These are phyloP conservation scores for Neoniphon sammara DNA, from an alignment of 2,797 vertebrate species.

Conservation along the genomic window DNA sequence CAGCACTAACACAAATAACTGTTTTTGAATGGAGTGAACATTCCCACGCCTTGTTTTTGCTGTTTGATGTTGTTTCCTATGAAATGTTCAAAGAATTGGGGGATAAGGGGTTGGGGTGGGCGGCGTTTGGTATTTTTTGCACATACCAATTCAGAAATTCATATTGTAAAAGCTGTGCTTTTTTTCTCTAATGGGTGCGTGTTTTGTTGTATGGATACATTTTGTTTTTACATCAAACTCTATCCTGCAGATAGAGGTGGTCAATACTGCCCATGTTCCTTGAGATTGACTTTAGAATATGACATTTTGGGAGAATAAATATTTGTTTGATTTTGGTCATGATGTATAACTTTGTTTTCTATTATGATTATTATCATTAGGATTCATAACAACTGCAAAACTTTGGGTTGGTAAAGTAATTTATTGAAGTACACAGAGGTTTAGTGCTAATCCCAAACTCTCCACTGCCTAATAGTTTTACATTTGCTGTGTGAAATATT, in stretches of 20 bases:
- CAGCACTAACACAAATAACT: conserved; percentile 49
- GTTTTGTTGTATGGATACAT: conserved; percentile 64
- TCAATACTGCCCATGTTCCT: conserved; percentile 36
- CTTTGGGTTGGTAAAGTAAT: conserved; percentile 35
- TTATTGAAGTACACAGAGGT: conserved; percentile 44
- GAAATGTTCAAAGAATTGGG: conserved; percentile 46
- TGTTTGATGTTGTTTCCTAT: conserved; percentile 71
- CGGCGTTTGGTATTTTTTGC: conserved; percentile 34
- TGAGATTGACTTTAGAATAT: conserved; percentile 6
- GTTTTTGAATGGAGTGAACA: conserved; percentile 59
- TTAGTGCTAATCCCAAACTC: conserved; percentile 49
- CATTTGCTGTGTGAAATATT: conserved; percentile 59
- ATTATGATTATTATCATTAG: conserved; percentile 29
- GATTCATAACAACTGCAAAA: conserved; percentile 31
- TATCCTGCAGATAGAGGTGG: conserved; percentile 1
- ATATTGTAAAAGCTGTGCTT: conserved; percentile 42
- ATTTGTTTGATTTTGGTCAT: conserved; percentile 39
- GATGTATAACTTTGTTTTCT: conserved; percentile 37
- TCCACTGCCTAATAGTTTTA: conserved; percentile 51
- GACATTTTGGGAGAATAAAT: conserved; percentile 30
- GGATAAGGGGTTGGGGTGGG: conserved; percentile 27
- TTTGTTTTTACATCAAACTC: conserved; percentile 47
- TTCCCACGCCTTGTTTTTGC: conserved; percentile 65
- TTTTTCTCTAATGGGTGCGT: conserved; percentile 57
- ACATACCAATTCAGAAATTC: conserved; percentile 38